Evolutionary conservation across 2,888 invertebrate genomes (phyloP).

Genomic region (Idaea straminata): DNA sequence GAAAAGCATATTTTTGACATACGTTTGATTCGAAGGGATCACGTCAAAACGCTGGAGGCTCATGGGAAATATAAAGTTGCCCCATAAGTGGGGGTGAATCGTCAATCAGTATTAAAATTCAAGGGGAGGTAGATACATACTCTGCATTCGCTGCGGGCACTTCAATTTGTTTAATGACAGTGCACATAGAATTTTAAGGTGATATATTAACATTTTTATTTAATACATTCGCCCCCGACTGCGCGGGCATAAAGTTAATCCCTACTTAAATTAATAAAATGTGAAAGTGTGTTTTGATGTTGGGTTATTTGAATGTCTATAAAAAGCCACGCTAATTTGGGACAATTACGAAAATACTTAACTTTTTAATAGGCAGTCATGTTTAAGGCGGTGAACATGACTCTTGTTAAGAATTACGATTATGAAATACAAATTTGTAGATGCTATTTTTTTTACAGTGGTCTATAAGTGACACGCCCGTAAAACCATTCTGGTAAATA

Average conservation of each 20-base stretch:
- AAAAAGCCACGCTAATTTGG: constrained; percentile 1
- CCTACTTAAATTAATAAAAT: constrained; percentile 1
- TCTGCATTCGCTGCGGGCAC: constrained; percentile 36
- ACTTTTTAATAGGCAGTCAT: not conserved
- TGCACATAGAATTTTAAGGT: constrained; percentile 22
- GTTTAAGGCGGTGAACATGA: not conserved
- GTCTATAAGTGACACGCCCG: too few species aligned
- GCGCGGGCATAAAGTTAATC: constrained; percentile 1
- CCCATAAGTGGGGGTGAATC: constrained; percentile 58
- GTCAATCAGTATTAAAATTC: constrained; percentile 70
- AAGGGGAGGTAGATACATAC: constrained; percentile 46
- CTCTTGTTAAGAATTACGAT: not conserved
- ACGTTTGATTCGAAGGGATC: constrained; percentile 56
- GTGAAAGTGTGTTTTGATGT: constrained; percentile 1
- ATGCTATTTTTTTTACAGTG: not conserved
- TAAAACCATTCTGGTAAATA: too few species aligned
- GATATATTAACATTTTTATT: constrained; percentile 22
- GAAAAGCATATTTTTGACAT: constrained; percentile 46
- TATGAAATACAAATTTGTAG: not conserved
- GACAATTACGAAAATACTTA: not conserved
- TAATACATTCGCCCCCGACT: not conserved
- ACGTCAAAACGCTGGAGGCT: constrained; percentile 56
- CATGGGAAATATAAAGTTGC: constrained; percentile 69
- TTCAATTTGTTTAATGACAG: constrained; percentile 63
- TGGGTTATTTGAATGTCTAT: constrained; percentile 1